Conservation (phyloP, 2,797 vertebrate genomes). For the Sebastes alutus region DNA sequence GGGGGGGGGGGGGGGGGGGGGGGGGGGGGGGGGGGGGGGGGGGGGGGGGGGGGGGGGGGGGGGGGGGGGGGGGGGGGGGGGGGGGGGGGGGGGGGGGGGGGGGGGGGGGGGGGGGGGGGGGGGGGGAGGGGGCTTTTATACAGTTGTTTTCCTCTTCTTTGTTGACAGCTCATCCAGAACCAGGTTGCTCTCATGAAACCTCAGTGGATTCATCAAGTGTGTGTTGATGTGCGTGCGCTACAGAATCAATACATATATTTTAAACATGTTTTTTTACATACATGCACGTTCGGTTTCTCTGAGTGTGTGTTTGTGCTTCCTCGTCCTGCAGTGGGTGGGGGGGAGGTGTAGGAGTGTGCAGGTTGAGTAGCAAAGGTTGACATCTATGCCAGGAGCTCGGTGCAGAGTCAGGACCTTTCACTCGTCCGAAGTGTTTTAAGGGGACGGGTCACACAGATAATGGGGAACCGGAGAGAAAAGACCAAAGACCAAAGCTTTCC, state of each 20-base stretch:
- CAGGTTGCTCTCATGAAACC: conserved; percentile 38
- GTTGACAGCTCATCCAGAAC: conserved; percentile 82
- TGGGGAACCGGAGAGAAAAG: conserved; percentile 58
- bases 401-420: conserved; percentile 77
- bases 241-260: background rate
- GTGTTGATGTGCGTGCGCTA: background rate
- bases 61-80: too few species aligned
- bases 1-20: too few species aligned
- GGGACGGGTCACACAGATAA: conserved; percentile 74
- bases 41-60: too few species aligned
- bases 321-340: background rate
- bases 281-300: background rate
- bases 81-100: too few species aligned
- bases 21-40: too few species aligned
- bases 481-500: conserved; percentile 60
- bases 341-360: conserved; percentile 3
- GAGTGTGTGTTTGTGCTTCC: background rate
- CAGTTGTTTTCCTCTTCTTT: conserved; percentile 80
- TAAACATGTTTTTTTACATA: background rate
- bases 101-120: too few species aligned
- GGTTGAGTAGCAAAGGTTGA: conserved; percentile 70
- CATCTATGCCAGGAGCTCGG: conserved; percentile 65
- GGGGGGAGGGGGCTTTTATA: conserved; percentile 61
- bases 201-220: conserved; percentile 27
- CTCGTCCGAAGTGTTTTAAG: conserved; percentile 74